These are phyloP conservation scores for Coryphaenoides rupestris DNA, from an alignment of 2,113 vertebrate species.

Conservation along the genomic window DNA sequence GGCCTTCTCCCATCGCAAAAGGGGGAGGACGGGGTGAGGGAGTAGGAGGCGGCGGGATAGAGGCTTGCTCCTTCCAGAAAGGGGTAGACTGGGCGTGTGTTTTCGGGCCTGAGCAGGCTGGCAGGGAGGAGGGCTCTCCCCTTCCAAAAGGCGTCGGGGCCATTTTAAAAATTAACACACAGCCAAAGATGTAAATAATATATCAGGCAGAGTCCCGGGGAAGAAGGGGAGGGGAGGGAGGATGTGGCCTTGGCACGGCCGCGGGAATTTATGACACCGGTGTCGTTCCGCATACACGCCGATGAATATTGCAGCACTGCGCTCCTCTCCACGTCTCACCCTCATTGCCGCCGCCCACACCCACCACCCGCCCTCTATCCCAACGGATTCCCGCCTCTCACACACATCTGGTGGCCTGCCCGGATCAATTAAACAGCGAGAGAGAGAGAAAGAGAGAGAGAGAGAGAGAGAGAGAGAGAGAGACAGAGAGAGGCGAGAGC, in stretches of 20 bases:
- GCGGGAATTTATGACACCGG: slow-evolving; percentile 53
- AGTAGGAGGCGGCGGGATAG: no score
- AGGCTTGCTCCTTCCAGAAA: no score
- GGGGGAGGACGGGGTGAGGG: no score
- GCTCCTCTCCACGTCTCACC: background rate
- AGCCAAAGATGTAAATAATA: slow-evolving; percentile 57
- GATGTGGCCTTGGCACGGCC: slow-evolving; percentile 45
- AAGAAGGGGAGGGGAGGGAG: slow-evolving; percentile 47
- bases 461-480: background rate
- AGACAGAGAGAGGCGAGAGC: background rate
- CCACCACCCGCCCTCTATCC: background rate
- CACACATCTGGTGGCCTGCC: slow-evolving; percentile 58
- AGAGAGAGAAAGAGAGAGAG: slow-evolving; percentile 38
- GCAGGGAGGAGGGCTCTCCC: no score
- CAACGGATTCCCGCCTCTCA: slow-evolving; percentile 38
- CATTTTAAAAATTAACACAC: slow-evolving; percentile 64
- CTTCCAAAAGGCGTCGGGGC: no score
- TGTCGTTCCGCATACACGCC: slow-evolving; percentile 41
- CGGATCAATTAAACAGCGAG: slow-evolving; percentile 55
- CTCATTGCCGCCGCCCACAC: background rate
- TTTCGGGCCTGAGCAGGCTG: no score
- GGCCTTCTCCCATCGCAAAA: no score
- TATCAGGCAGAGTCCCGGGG: slow-evolving; percentile 46
- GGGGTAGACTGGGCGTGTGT: no score
- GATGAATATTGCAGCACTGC: slow-evolving; percentile 59